Evolutionary conservation across 1,140 invertebrate species (phyloP).

Genomic region (Drosophila insularis): DNA sequence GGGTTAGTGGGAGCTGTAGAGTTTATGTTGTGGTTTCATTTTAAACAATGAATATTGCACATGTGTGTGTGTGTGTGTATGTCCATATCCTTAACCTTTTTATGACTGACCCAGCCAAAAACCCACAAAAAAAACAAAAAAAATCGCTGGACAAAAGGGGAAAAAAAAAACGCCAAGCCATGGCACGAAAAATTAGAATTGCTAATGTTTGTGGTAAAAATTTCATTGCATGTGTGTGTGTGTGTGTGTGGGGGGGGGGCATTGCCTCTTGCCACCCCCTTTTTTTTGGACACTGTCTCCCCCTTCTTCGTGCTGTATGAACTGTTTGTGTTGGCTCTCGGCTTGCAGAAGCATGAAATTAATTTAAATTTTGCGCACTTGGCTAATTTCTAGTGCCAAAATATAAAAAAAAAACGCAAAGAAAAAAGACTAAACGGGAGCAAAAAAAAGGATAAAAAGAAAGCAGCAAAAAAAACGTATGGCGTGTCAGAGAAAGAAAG

Average conservation of each 20-base stretch:
- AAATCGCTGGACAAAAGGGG: constrained; percentile 30
- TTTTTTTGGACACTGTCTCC: neutral
- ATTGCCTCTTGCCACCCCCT: neutral
- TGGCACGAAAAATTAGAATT: constrained; percentile 70
- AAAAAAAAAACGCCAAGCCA: constrained; percentile 28
- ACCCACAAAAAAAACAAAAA: constrained; percentile 7
- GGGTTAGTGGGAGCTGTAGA: constrained; percentile 6
- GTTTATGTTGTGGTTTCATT: constrained; percentile 62
- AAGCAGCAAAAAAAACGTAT: constrained; percentile 3
- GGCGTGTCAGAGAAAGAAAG: constrained; percentile 2
- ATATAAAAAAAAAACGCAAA: constrained; percentile 19
- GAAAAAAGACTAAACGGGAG: no score
- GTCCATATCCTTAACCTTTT: constrained; percentile 59
- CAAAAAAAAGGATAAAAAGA: constrained; percentile 2
- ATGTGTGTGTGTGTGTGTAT: constrained; percentile 22
- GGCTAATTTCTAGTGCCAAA: constrained; percentile 68
- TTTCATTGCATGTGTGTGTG: constrained; percentile 32
- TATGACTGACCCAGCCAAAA: constrained; percentile 66
- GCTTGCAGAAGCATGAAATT: constrained; percentile 71
- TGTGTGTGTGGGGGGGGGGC: constrained; percentile 32
- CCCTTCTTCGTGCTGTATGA: constrained; percentile 9
- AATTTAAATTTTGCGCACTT: constrained; percentile 74
- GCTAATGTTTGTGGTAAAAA: constrained; percentile 73
- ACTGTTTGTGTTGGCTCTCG: constrained; percentile 53
- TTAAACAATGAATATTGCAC: constrained; percentile 63